phyloP scores from a whole-genome alignment of 2,888 invertebrate genomes.

The Saturnia pavonia region DNA sequence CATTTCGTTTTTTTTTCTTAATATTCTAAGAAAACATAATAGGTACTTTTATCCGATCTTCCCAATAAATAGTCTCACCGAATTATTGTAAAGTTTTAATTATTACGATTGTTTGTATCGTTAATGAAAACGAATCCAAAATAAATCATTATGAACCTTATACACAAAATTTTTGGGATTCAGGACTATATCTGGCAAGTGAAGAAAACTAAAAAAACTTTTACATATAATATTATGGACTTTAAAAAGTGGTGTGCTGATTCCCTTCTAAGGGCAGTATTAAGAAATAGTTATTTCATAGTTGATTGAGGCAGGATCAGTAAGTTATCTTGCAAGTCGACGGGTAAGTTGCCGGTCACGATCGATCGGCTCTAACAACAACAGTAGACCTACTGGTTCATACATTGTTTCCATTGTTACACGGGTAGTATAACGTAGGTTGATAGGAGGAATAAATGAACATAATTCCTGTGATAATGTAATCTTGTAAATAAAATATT shows the following conservation, averaged over 20 bases:
- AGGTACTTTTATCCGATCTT: neutral
- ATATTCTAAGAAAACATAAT: slow-evolving; percentile 21
- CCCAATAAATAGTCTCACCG: neutral
- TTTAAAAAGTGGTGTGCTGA: neutral
- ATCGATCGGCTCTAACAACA: slow-evolving; percentile 31
- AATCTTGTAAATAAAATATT: neutral
- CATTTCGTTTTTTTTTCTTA: slow-evolving; percentile 26
- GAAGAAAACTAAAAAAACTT: neutral
- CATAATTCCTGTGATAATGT: neutral
- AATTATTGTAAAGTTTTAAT: neutral
- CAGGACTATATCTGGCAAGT: too few relatives aligned
- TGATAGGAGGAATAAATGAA: neutral
- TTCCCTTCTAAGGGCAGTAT: slow-evolving; percentile 7
- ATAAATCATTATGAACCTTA: too few relatives aligned
- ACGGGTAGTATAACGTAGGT: slow-evolving; percentile 20
- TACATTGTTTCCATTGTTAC: slow-evolving; percentile 32
- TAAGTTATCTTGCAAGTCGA: slow-evolving; percentile 31
- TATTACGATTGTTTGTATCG: neutral
- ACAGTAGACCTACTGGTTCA: slow-evolving; percentile 30
- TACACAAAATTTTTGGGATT: too few relatives aligned
- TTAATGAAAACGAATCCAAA: neutral
- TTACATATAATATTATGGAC: neutral
- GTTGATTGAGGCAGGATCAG: slow-evolving; percentile 30
- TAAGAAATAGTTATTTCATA: slow-evolving; percentile 26
- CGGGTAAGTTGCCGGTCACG: slow-evolving; percentile 55